Conservation (phyloP, 2,888 invertebrate species). For the Drosophila phalerata region DNA sequence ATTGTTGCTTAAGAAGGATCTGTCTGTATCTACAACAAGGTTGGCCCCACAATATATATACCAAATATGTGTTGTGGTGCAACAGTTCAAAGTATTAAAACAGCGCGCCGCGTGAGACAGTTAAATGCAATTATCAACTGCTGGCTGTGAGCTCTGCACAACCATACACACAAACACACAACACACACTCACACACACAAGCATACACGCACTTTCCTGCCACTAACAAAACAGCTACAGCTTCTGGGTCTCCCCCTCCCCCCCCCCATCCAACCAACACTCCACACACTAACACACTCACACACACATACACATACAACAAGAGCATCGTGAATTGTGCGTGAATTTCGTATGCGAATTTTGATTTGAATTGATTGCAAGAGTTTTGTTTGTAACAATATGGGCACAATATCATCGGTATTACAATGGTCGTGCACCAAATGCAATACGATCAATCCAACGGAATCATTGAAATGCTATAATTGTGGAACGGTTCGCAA, state of each 20-base stretch:
- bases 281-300: constrained; percentile 19
- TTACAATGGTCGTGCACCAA: constrained; percentile 96
- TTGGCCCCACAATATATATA: constrained; percentile 61
- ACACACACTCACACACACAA: constrained; percentile 6
- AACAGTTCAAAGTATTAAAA: constrained; percentile 69
- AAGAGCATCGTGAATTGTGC: constrained; percentile 48
- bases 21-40: constrained; percentile 68
- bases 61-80: constrained; percentile 72
- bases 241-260: constrained; percentile 20
- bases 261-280: too few species aligned
- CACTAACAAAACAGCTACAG: constrained; percentile 8
- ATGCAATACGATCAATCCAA: constrained; percentile 95
- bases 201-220: constrained; percentile 10
- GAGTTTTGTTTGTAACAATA: constrained; percentile 79
- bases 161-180: constrained; percentile 7
- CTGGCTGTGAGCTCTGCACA: constrained; percentile 31
- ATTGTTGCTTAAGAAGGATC: constrained; percentile 61
- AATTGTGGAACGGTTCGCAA: constrained; percentile 91
- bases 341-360: constrained; percentile 51
- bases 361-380: constrained; percentile 33
- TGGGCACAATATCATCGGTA: constrained; percentile 97
- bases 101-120: constrained; percentile 57
- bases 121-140: constrained; percentile 57
- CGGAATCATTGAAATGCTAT: constrained; percentile 93
- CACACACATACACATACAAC: constrained; percentile 32